Percentiles rank a stretch among this genome's conserved stretches.
These are phyloP conservation scores for Collichthys lucidus DNA, from an alignment of 2,113 vertebrate genomes.

Conservation along the genomic window DNA sequence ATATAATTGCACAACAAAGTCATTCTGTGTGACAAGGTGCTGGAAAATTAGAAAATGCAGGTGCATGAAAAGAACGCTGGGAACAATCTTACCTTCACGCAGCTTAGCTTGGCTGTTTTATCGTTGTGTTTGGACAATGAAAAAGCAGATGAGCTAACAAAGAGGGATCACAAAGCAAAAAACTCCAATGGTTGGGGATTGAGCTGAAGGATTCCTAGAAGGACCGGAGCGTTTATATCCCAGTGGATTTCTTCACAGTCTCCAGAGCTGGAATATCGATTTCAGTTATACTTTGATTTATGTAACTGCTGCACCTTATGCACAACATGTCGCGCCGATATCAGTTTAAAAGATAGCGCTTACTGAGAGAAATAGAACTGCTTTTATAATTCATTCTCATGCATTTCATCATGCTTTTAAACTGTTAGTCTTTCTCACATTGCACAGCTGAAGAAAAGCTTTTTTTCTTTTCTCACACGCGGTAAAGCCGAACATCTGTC, in stretches of 20 bases:
- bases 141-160: slow-evolving; percentile 43
- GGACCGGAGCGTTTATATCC: slow-evolving; percentile 33
- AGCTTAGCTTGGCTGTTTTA: slow-evolving; percentile 28
- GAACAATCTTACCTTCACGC: not conserved
- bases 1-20: not conserved
- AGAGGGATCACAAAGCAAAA: slow-evolving; percentile 48
- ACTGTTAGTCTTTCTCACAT: not conserved
- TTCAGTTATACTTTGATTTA: slow-evolving; percentile 67
- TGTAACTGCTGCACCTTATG: slow-evolving; percentile 33
- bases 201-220: slow-evolving; percentile 41
- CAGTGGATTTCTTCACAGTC: slow-evolving; percentile 22
- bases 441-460: not conserved
- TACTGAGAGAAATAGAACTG: not conserved
- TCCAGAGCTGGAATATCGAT: slow-evolving; percentile 64
- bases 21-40: slow-evolving; percentile 18
- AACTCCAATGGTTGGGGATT: slow-evolving; percentile 30
- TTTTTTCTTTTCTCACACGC: not conserved
- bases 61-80: not conserved
- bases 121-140: slow-evolving; percentile 38
- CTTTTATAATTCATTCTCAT: slow-evolving; percentile 6
- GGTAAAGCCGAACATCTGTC: not conserved
- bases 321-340: not conserved
- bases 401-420: slow-evolving; percentile 3
- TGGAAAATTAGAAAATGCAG: slow-evolving; percentile 30
- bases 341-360: slow-evolving; percentile 20